A percentile compares a stretch with the other conserved stretches of the same genome.
These are phyloP conservation scores for Sialis lutaria DNA, from an alignment of 2,888 invertebrate species.

Conservation along the genomic window DNA sequence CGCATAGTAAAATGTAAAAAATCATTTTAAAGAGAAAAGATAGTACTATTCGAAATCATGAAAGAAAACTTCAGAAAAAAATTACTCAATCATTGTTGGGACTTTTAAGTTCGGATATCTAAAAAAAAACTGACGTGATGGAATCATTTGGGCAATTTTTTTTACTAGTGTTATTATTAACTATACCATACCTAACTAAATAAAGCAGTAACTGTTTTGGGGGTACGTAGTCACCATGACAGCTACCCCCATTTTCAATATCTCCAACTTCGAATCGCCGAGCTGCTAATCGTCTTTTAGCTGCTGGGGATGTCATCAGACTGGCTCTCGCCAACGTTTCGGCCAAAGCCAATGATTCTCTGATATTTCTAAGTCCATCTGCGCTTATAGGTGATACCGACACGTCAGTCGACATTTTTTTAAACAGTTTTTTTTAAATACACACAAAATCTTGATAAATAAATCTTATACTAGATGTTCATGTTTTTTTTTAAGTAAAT, in stretches of 20 bases:
- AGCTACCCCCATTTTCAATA: slow-evolving; percentile 16
- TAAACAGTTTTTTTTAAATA: too few relatives aligned
- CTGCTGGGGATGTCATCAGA: slow-evolving; percentile 36
- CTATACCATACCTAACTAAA: slow-evolving; percentile 37
- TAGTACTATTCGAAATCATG: too few relatives aligned
- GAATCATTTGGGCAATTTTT: too few relatives aligned
- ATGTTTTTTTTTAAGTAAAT: too few relatives aligned
- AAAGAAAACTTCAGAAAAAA: too few relatives aligned
- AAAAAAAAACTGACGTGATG: too few relatives aligned
- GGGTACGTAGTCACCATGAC: slow-evolving; percentile 31
- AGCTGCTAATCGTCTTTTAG: slow-evolving; percentile 33
- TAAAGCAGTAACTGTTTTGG: slow-evolving; percentile 42
- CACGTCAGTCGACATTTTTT: neutral
- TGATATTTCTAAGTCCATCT: slow-evolving; percentile 14
- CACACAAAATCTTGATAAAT: too few relatives aligned
- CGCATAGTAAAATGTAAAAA: too few relatives aligned
- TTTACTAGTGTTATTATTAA: neutral
- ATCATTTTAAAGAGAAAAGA: too few relatives aligned
- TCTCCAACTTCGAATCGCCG: slow-evolving; percentile 33
- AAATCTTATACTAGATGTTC: too few relatives aligned
- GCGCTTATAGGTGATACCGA: neutral
- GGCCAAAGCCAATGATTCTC: slow-evolving; percentile 32
- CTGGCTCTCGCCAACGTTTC: slow-evolving; percentile 38
- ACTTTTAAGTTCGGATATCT: too few relatives aligned
- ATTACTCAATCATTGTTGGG: too few relatives aligned